Base-by-base conservation (phyloP, 23 tunicate species). In the Diplosoma virens region DNA sequence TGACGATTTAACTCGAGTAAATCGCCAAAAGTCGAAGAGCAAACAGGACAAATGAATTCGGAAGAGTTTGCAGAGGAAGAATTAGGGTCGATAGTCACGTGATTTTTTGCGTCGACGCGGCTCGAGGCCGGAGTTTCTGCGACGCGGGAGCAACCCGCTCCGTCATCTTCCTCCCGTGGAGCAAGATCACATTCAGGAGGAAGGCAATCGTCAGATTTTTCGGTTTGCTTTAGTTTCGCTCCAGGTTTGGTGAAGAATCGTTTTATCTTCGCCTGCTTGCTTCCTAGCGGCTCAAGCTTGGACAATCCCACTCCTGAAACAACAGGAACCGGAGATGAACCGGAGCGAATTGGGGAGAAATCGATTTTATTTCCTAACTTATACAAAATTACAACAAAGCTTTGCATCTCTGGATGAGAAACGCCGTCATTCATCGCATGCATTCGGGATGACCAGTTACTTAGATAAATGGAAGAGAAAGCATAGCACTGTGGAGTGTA, bases 221-320 rank as follows among this genome's bases (percentile, higher is more conserved):
- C 11, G 11, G 9, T 41, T 41, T 41, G 9, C 50, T 9, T 9
- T 41, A 7, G 11, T 41, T 35, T 67, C 23, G 74, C 2, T 2
- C 9, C 33, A 3, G 61, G 4, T 72, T 72, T 72, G 23, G 56
- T 30, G 45, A 78, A 75, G 23, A 79, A 69, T 2, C 28, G 67
- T 37, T 31, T 74, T 26, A 80, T 80, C 45, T 71, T 53, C 20
- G 63, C 0, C 56, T 80, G 81, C 26, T 47, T 33, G 21, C 9
- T 48, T 2, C 67, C 58, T 17, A 70, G 53, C 26, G 87, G 26
- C 60, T 92, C 89, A 35, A 92, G 77, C 47, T 92, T 92, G 0
- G 97, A 92, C 11, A 92, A 30, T 3, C 97, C 97, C 61, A 92
- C 79, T 24, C 97, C 97, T 92, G 33, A 25, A 78, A 9, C 17